A percentile compares a stretch with the other conserved stretches of the same genome.
phyloP scores from a whole-genome alignment of 1,140 invertebrate genomes.

The Drosophila repletoides region DNA sequence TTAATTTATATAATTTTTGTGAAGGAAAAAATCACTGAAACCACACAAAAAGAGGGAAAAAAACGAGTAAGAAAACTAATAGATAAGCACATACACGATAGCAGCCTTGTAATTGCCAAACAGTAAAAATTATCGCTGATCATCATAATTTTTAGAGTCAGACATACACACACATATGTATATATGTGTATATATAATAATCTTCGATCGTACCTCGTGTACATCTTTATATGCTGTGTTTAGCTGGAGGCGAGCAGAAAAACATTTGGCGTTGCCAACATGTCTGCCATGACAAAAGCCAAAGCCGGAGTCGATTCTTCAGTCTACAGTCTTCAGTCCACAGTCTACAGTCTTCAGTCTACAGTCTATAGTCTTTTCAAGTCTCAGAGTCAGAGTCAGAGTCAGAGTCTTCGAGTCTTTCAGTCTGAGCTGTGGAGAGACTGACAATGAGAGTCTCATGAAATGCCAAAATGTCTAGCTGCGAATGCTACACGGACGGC shows the following conservation, averaged over 20 bases:
- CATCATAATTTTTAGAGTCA: slow-evolving; percentile 31
- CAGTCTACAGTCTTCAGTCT: slow-evolving; percentile 1
- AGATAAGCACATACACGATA: neutral
- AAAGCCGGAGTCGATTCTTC: slow-evolving; percentile 5
- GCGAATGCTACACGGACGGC: slow-evolving; percentile 58
- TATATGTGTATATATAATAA: neutral
- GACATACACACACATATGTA: neutral
- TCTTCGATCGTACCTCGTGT: slow-evolving; percentile 48
- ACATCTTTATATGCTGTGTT: slow-evolving; percentile 57
- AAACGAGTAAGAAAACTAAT: no score
- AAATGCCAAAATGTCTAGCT: slow-evolving; percentile 80
- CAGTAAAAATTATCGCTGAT: slow-evolving; percentile 27
- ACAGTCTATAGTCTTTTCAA: neutral
- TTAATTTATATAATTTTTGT: no score
- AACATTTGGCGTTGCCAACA: slow-evolving; percentile 77
- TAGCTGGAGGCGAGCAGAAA: slow-evolving; percentile 59
- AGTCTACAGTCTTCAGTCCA: slow-evolving; percentile 7
- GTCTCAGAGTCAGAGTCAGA: neutral
- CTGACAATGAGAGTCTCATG: slow-evolving; percentile 64
- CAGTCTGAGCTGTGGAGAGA: slow-evolving; percentile 29
- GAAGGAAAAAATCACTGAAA: slow-evolving; percentile 7
- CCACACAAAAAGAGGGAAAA: neutral
- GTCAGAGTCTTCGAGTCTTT: slow-evolving; percentile 31
- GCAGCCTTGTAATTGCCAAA: slow-evolving; percentile 31
- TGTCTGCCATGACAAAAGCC: slow-evolving; percentile 77